phyloP scores from a whole-genome alignment of 2,888 invertebrate genomes.

The Diploptera punctata region DNA sequence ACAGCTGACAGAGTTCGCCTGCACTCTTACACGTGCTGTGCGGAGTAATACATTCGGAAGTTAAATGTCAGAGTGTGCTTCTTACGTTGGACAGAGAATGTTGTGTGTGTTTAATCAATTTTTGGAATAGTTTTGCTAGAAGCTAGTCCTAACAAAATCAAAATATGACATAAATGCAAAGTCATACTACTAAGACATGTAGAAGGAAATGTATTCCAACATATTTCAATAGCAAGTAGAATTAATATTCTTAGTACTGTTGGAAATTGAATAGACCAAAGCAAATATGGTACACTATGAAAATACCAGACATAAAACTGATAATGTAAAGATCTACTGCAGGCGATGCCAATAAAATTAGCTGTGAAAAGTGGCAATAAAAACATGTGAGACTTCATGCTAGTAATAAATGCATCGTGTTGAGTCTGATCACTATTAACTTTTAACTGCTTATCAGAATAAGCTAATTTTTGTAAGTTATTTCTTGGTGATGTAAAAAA shows the following conservation, averaged over 20 bases:
- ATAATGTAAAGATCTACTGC: conserved; percentile 95
- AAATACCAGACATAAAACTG: conserved; percentile 99
- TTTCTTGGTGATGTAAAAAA: conserved; percentile 74
- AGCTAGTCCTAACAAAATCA: conserved; percentile 67
- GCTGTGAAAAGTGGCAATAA: conserved; percentile 88
- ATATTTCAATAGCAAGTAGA: conserved; percentile 88
- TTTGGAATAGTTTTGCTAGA: neutral
- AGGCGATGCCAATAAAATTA: conserved; percentile 93
- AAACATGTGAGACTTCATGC: conserved; percentile 71
- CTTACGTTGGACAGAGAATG: no score
- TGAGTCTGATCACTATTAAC: conserved; percentile 64
- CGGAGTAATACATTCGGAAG: no score
- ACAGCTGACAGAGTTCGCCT: no score
- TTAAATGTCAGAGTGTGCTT: no score
- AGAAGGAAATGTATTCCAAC: conserved; percentile 98
- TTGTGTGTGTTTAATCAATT: no score
- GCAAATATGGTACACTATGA: conserved; percentile 81
- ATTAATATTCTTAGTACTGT: conserved; percentile 74
- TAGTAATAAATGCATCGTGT: conserved; percentile 64
- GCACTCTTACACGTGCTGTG: no score
- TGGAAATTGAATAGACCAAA: conserved; percentile 84
- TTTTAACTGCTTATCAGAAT: conserved; percentile 69
- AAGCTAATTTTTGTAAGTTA: conserved; percentile 73
- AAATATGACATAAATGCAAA: conserved; percentile 82
- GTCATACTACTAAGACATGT: conserved; percentile 81